Evolutionary conservation across 2,888 invertebrate genomes (phyloP).

Genomic region (Chaetogeoica ovagalla): DNA sequence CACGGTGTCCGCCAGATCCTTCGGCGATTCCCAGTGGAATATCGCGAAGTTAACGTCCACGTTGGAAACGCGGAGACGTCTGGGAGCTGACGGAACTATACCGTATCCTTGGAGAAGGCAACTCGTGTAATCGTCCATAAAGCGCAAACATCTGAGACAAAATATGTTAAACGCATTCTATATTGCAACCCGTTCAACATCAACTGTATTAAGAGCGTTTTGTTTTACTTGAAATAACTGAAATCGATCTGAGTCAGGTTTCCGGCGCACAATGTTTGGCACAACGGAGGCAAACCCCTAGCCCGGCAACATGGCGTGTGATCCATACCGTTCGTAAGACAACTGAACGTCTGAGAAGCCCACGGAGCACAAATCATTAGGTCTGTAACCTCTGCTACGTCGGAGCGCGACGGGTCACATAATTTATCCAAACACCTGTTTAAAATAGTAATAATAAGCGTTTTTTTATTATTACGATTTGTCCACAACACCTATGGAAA

Average conservation of each 20-base stretch:
- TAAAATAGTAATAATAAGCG: constrained; percentile 30
- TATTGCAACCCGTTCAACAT: not conserved
- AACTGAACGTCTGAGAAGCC: constrained; percentile 79
- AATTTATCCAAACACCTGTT: constrained; percentile 72
- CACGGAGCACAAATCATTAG: constrained; percentile 88
- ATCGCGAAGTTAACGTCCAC: constrained; percentile 77
- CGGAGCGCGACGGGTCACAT: constrained; percentile 71
- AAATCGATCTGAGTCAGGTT: constrained; percentile 78
- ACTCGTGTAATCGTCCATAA: constrained; percentile 79
- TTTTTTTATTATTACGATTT: not conserved
- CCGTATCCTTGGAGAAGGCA: constrained; percentile 84
- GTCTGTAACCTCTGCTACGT: constrained; percentile 71
- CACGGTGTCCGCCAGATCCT: constrained; percentile 72
- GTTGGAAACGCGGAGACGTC: constrained; percentile 71
- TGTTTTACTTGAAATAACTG: constrained; percentile 76
- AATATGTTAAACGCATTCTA: constrained; percentile 17
- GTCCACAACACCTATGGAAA: not conserved
- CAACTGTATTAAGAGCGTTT: not conserved
- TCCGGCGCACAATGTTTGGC: constrained; percentile 77
- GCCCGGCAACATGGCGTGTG: constrained; percentile 79
- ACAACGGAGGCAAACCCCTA: constrained; percentile 74
- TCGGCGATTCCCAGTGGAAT: constrained; percentile 76
- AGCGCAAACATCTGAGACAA: constrained; percentile 70
- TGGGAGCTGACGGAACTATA: constrained; percentile 76
- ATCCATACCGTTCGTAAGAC: constrained; percentile 78